These are phyloP conservation scores for Phortica okadai DNA, from an alignment of 2,888 invertebrate genomes.

Conservation along the genomic window DNA sequence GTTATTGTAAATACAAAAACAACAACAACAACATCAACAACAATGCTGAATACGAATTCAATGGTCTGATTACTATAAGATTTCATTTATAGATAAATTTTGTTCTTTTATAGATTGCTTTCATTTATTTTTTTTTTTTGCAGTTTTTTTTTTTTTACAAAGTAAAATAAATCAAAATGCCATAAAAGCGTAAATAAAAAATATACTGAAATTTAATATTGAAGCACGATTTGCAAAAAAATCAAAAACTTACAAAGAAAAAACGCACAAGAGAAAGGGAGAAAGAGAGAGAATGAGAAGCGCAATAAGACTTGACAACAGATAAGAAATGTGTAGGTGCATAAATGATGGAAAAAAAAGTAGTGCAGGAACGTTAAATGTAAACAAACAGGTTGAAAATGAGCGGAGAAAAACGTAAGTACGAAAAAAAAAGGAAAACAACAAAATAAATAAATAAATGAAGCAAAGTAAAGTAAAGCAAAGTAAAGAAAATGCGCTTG, in stretches of 20 bases:
- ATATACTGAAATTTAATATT: not conserved
- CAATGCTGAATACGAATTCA: constrained; percentile 8
- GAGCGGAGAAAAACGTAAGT: not conserved
- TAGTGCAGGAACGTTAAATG: not conserved
- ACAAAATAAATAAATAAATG: constrained; percentile 7
- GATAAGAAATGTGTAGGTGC: constrained; percentile 4
- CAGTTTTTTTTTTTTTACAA: not conserved
- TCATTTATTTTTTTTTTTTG: not conserved
- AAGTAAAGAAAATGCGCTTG: not conserved
- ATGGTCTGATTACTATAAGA: not conserved
- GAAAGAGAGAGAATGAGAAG: no score
- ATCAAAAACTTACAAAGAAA: not conserved
- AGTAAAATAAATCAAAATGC: constrained; percentile 25
- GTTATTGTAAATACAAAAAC: no score
- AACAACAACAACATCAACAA: not conserved
- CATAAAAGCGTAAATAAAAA: not conserved
- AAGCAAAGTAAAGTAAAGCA: constrained; percentile 9
- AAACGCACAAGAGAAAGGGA: not conserved
- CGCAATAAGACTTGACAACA: not conserved
- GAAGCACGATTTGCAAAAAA: not conserved
- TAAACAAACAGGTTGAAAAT: constrained; percentile 21
- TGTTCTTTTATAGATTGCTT: not conserved
- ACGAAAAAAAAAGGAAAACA: not conserved
- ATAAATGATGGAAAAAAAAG: not conserved
- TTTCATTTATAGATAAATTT: not conserved